Conservation (phyloP, 2,888 invertebrate species). For the Lamellibrachia satsuma region DNA sequence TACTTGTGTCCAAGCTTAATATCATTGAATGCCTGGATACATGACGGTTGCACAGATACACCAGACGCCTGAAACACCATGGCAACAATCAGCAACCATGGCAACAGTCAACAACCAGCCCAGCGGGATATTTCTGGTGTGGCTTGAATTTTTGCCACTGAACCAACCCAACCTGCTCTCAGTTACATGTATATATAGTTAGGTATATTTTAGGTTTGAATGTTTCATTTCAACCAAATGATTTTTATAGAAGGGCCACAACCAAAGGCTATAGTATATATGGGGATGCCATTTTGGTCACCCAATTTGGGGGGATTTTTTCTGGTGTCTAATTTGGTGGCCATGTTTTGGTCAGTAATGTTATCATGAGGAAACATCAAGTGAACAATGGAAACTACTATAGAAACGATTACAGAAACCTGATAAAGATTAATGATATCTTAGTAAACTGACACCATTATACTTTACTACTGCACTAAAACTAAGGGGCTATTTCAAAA, state of each 20-base stretch:
- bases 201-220: background rate
- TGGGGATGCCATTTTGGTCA: too few relatives aligned
- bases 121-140: background rate
- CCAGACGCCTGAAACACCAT: constrained; percentile 77
- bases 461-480: too few relatives aligned
- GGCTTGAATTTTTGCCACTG: too few relatives aligned
- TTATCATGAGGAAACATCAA: too few relatives aligned
- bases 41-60: constrained; percentile 93
- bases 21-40: constrained; percentile 94
- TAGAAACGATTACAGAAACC: too few relatives aligned
- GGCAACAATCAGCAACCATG: background rate
- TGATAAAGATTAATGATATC: too few relatives aligned
- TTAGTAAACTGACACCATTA: too few relatives aligned
- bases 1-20: constrained; percentile 98
- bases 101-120: background rate
- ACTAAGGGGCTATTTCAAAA: too few relatives aligned
- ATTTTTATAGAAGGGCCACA: background rate
- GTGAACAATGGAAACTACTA: too few relatives aligned
- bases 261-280: background rate
- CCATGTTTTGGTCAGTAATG: too few relatives aligned
- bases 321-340: too few relatives aligned
- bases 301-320: too few relatives aligned
- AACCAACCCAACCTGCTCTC: background rate
- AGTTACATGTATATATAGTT: background rate
- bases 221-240: background rate